Evolutionary conservation across 2,113 vertebrate genomes (phyloP), one percentile per base, ranked within the genome.

Genomic region (Saccopteryx bilineata): DNA sequence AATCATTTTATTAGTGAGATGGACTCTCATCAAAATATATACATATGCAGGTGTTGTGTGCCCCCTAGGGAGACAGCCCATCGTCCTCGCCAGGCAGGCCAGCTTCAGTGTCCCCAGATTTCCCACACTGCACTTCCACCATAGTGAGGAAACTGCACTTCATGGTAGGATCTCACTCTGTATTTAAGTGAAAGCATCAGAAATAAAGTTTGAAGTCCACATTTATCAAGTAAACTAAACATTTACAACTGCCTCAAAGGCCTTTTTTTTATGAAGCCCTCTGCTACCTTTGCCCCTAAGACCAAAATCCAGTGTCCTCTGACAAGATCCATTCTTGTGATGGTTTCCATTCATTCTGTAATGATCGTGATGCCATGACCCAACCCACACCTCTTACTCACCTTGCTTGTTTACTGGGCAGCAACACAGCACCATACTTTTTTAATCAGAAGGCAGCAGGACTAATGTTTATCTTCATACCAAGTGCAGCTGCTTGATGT

Each of bases 1-100:
- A 87, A 46, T 85, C 72, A 50, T 91, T 91, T 93, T 75, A 31
- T 93, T 68, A 60, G 76, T 78, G n/a, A 76, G 23, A 88, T 68
- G 28, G 26, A 58, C 6, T 50, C 6, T 54, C 76, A 78, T 26
- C 8, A 48, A 68, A 85, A 90, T 13, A 76, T 7, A 9, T 33
- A 39, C 39, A 65, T 21, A 39, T 17, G 5, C 31, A 54, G 3
- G 19, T n/a, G 14, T 61, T 39, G 39, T 52, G 87, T 75, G 19
- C 48, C 14, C 33, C 1, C 39, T 81, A 23, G 26, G 28, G 60
- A 90, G 24, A n/a, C 7, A 2, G 4, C 7, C 24, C 0, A 31
- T 18, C 19, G 7, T 26, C 31, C 8, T 26, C 48, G 14, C 6
- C 39, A 71, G 19, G 17, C n/a, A 50, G 13, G 5, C 6, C 21